phyloP scores from a whole-genome alignment of 2,797 vertebrate species.

The Ambastaia sidthimunki region DNA sequence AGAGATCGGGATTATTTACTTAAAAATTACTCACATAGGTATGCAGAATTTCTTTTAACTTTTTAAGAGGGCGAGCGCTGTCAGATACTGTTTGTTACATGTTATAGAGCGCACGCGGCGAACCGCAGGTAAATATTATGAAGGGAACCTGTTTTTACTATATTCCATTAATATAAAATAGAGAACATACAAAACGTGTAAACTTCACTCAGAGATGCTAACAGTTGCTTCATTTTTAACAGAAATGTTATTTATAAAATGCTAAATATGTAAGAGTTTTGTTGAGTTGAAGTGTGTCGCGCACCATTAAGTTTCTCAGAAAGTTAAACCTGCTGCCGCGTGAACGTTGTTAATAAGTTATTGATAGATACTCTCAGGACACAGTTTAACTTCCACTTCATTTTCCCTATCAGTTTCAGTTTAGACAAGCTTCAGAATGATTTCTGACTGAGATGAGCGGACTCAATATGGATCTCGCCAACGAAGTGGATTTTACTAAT shows the following conservation, averaged over 20 bases:
- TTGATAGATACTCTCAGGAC: neutral
- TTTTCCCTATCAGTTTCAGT: slow-evolving; percentile 51
- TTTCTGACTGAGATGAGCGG: slow-evolving; percentile 53
- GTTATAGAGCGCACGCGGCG: neutral
- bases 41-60: slow-evolving; percentile 4
- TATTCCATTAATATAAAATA: too few relatives aligned
- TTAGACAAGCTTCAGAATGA: slow-evolving; percentile 52
- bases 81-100: neutral
- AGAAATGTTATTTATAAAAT: too few relatives aligned
- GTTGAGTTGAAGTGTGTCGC: neutral
- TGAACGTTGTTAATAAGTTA: slow-evolving; percentile 4
- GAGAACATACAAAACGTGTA: too few relatives aligned
- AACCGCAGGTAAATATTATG: neutral
- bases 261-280: too few relatives aligned
- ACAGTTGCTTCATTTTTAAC: too few relatives aligned
- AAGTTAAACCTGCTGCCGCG: neutral
- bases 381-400: slow-evolving; percentile 12
- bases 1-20: neutral
- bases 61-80: neutral
- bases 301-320: neutral
- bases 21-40: slow-evolving; percentile 8
- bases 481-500: slow-evolving; percentile 84
- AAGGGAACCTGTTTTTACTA: neutral
- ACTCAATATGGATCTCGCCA: slow-evolving; percentile 78
- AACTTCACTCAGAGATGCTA: too few relatives aligned